Evolutionary conservation across 2,113 vertebrate genomes (phyloP), one percentile per base, ranked within the genome.

Genomic region (Paracanthobrama guichenoti): DNA sequence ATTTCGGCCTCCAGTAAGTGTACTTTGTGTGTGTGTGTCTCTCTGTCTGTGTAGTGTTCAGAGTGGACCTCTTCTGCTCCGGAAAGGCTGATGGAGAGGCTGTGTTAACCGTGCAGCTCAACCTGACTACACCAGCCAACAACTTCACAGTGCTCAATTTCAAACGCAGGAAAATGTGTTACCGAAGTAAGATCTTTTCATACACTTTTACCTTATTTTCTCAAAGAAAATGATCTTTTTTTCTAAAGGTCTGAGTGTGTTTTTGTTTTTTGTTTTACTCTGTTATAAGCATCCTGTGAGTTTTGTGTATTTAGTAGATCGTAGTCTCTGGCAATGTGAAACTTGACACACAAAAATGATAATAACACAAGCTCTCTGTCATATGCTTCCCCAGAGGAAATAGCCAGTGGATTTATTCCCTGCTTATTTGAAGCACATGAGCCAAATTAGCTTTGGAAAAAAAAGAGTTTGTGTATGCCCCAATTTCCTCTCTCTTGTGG

Each of bases 151-250:
- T 98, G 88, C 95, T 99, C 86, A 98, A 98, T 93, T 99, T 99
- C 94, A 99, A 98, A 93, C 95, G 98, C 88, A 98, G 98, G 97
- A 99, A 99, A 98, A 97, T 98, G 96, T 99, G 98, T 94, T 97
- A 97, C 90, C 97, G 95, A 94, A 96, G 98, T 99, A 95, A 96
- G 95, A 44, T 39, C 73, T 35, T 8, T 31, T 71, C 28, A 31
- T 10, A 59, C 24, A 46, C 8, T 0, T 72, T 71, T 12, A 9
- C 3, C 5, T 18, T 35, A 16, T 35, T n/a, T 2, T 12, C 10
- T 39, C 14, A 62, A 22, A 50, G 13, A 64, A 20, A 22, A 12
- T 13, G 0, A 10, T 75, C 16, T 67, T 22, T 16, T 7, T 60
- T 39, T 42, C 26, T 13, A 3, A 69, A 35, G 31, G 3, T 57